Conservation (phyloP, 1,140 invertebrate species). For the Heliothis subflexa region DNA sequence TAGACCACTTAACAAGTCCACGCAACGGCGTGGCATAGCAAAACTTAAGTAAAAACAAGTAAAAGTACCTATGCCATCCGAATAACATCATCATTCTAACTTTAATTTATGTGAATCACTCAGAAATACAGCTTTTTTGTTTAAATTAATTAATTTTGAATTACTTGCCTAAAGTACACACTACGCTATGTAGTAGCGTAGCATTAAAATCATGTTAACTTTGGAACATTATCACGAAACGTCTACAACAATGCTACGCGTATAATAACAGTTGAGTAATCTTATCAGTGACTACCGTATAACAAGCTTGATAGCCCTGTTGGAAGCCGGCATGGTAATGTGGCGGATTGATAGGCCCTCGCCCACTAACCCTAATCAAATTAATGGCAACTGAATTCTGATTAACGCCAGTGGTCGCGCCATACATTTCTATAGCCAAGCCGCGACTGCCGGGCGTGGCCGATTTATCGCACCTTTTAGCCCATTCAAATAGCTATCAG, state of each 20-base stretch:
- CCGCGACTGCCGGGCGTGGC: slow-evolving; percentile 67
- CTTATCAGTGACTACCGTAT: slow-evolving; percentile 34
- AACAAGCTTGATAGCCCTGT: slow-evolving; percentile 62
- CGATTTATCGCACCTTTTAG: slow-evolving; percentile 75
- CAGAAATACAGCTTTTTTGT: too few relatives aligned
- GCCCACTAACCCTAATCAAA: slow-evolving; percentile 86
- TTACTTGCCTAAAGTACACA: neutral
- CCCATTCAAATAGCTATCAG: slow-evolving; percentile 63
- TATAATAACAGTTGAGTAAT: slow-evolving; percentile 37
- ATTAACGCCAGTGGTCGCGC: slow-evolving; percentile 74
- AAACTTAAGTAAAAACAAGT: too few relatives aligned
- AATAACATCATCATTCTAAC: too few relatives aligned
- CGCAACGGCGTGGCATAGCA: too few relatives aligned
- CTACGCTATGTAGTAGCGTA: neutral
- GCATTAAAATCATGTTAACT: neutral
- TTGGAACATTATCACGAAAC: slow-evolving; percentile 18
- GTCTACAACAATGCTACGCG: slow-evolving; percentile 20
- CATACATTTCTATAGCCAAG: slow-evolving; percentile 79
- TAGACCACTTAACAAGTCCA: too few relatives aligned
- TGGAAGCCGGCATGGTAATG: slow-evolving; percentile 77
- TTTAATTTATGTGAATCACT: too few relatives aligned
- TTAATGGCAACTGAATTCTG: slow-evolving; percentile 81
- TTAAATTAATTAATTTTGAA: too few relatives aligned
- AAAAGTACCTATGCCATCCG: too few relatives aligned
- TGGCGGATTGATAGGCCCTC: slow-evolving; percentile 81